phyloP scores from a whole-genome alignment of 2,797 vertebrate species.

The Dendrocincla tyrannina region DNA sequence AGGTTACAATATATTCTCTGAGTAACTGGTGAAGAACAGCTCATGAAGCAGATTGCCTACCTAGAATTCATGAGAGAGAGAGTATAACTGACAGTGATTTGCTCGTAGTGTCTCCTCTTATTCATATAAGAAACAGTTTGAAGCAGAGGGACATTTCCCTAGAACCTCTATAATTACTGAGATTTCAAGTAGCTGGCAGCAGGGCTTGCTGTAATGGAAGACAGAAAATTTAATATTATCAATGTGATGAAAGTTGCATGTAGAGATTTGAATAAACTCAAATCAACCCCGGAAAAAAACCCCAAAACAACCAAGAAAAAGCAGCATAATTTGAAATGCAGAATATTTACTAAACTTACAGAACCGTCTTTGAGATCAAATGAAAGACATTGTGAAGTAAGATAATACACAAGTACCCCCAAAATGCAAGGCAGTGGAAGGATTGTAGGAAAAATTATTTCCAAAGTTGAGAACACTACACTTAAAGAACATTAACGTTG shows the following conservation, averaged over 20 bases:
- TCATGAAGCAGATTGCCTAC: background rate
- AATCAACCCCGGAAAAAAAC: background rate
- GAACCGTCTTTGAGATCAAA: constrained; percentile 23
- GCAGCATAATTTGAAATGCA: background rate
- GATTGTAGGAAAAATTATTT: no score
- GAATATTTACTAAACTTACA: background rate
- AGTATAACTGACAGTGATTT: background rate
- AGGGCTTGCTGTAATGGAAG: background rate
- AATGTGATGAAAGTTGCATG: background rate
- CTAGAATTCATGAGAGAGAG: background rate
- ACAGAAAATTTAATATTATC: background rate
- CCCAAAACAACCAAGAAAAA: background rate
- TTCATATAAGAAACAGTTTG: background rate
- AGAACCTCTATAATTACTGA: background rate
- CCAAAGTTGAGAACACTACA: no score
- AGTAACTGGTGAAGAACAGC: background rate
- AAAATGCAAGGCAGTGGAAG: no score
- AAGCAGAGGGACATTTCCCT: background rate
- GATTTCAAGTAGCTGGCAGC: background rate
- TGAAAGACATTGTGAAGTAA: background rate
- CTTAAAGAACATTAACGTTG: no score
- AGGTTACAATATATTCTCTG: background rate
- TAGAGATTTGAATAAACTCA: background rate
- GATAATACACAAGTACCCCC: no score
- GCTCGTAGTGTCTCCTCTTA: background rate